phyloP scores from a whole-genome alignment of 92 coral and sea anemone species.

The Umimayanthus kanabou region DNA sequence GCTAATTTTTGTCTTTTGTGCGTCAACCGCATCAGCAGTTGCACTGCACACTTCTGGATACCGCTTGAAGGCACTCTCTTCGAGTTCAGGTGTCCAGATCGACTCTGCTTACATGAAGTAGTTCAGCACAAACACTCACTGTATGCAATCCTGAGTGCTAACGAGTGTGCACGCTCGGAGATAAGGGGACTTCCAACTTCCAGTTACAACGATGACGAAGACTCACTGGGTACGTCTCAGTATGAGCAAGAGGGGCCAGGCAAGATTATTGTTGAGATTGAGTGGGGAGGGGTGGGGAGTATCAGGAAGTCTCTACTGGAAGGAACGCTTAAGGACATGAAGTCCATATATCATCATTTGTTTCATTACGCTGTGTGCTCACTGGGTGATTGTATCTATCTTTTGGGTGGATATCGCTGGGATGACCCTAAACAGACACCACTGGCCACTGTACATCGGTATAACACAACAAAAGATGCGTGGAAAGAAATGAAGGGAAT shows the following conservation, averaged over 20 bases:
- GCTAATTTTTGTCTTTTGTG: slow-evolving; percentile 15
- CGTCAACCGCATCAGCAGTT: slow-evolving; percentile 11
- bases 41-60: slow-evolving; percentile 1
- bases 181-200: not conserved
- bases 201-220: not conserved
- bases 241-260: not conserved
- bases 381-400: slow-evolving; percentile 9
- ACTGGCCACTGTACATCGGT: slow-evolving; percentile 20
- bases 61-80: slow-evolving; percentile 12
- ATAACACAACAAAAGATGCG: slow-evolving; percentile 5
- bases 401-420: slow-evolving; percentile 14
- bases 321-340: not conserved
- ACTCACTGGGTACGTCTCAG: not conserved
- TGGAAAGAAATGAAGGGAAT: slow-evolving; percentile 24
- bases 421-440: slow-evolving; percentile 25
- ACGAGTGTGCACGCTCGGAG: slow-evolving; percentile 15
- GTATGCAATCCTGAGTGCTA: slow-evolving; percentile 18
- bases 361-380: slow-evolving; percentile 20
- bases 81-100: slow-evolving; percentile 12
- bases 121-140: slow-evolving; percentile 13
- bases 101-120: slow-evolving; percentile 20
- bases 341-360: not conserved
- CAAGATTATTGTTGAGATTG: slow-evolving; percentile 9
- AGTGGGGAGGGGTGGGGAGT: slow-evolving; percentile 24
- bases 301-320: not conserved